Base-by-base conservation (phyloP, 2,888 invertebrate genomes). In the Pteria penguin region DNA sequence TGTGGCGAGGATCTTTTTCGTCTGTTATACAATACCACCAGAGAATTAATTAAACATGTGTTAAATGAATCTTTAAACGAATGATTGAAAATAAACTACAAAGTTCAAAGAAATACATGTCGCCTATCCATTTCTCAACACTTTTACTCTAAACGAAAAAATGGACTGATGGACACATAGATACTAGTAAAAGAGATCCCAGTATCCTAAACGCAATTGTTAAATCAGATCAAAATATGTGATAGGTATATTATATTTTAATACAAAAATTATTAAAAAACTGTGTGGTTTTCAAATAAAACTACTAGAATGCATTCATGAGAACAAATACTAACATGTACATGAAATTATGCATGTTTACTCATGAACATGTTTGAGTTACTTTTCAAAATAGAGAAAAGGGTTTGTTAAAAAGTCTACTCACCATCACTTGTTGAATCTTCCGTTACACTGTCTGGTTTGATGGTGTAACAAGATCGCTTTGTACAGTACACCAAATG, bases 401-500 rank as follows among this genome's bases (percentile, higher is more conserved):
- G 22, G n/a, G n/a, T n/a, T n/a, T n/a, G n/a, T n/a, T n/a, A n/a
- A n/a, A n/a, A n/a, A 31, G 11, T 22, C 61, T 32, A 4, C 36
- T 36, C 57, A 72, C 68, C 66, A 24, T 76, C 67, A 18, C 45
- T 54, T 36, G 18, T 55, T 18, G 58, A n/a, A 14, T 60, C 69
- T 22, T 54, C 57, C 11, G 52, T n/a, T 18, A 54, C 11, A 18
- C 71, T 22, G 11, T 82, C 84, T 8, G 87, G 89, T 66, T 84
- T 84, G 14, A 80, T 78, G n/a, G 75, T 80, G 69, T 84, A 90
- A 68, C 89, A 88, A 0, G 90, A 87, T 45, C 83, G 72, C 81
- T 90, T 91, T 65, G 85, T 85, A 79, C 91, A 91, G 55, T 82
- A 86, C 33, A 89, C 89, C 61, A 91, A 81, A 76, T 91, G 91